Evolutionary conservation across 1,140 invertebrate species (phyloP).

Genomic region (Drosophila parabipectinata): DNA sequence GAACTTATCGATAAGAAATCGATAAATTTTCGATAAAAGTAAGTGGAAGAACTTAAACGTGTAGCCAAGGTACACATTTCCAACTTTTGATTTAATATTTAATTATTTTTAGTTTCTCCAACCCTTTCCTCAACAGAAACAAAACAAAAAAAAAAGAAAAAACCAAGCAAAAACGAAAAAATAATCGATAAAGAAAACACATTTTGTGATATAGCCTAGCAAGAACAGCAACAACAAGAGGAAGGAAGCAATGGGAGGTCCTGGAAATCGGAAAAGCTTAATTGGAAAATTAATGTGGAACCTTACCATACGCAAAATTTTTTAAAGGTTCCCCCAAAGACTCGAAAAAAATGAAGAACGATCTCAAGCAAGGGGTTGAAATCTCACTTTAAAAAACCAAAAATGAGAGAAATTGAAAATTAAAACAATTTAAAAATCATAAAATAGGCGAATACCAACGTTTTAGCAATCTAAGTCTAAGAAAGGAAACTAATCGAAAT

Average conservation of each 20-base stretch:
- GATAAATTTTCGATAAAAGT: background rate
- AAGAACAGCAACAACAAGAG: slow-evolving; percentile 29
- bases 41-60: background rate
- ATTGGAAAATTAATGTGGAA: slow-evolving; percentile 4
- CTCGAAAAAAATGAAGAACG: slow-evolving; percentile 17
- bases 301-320: background rate
- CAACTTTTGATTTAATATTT: background rate
- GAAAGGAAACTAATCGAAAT: slow-evolving; percentile 51
- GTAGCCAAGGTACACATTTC: background rate
- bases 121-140: slow-evolving; percentile 4
- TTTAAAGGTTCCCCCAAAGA: slow-evolving; percentile 6
- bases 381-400: slow-evolving; percentile 22
- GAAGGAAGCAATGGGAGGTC: slow-evolving; percentile 9
- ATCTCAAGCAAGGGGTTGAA: slow-evolving; percentile 34
- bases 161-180: background rate
- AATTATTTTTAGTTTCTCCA: background rate
- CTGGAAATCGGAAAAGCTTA: slow-evolving; percentile 22
- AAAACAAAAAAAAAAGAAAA: slow-evolving; percentile 5
- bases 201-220: slow-evolving; percentile 57
- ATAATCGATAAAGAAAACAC: slow-evolving; percentile 25
- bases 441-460: slow-evolving; percentile 77
- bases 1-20: background rate
- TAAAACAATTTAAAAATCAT: slow-evolving; percentile 40
- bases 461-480: slow-evolving; percentile 70
- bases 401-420: slow-evolving; percentile 4